Evolutionary conservation across 2,888 invertebrate species (phyloP), one percentile per base, ranked within the genome.

Genomic region (Aspidiotus rigidus): DNA sequence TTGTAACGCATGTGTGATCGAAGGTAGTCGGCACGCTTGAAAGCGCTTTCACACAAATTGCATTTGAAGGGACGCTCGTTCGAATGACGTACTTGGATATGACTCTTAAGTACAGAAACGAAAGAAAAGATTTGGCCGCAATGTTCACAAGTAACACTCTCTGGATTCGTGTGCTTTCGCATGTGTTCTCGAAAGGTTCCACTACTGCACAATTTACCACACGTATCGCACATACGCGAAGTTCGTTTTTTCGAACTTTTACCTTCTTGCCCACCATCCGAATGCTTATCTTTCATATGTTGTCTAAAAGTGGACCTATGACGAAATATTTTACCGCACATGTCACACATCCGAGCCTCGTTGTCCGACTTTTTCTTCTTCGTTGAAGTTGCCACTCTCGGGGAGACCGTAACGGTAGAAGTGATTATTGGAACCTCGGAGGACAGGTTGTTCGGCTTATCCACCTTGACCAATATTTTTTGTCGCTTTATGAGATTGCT

Each of bases 1-100:
- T 67, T 67, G 49, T 67, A 60, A 16, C 67, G 49, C n/a, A 67
- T 28, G 9, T 67, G 67, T n/a, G 67, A 44, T 28, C 67, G 44
- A 8, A 67, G 40, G 40, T 67, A 67, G 42, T 67, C 67, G 11
- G 53, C 67, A 42, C 67, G 44, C 53, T 67, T 67, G 40, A 67
- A 67, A 7, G n/a, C 40, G 9, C 49, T 15, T 17, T 44, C 49
- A 15, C 67, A 67, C n/a, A 67, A 7, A 10, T 16, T 39, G 28
- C 67, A 67, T 9, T n/a, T 7, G 60, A 49, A 60, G 1, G 67
- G 67, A 16, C 44, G 41, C 15, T 40, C 60, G 9, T 44, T 57
- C 9, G 53, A 49, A 28, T 67, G 67, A n/a, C 67, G 53, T 17
- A 67, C 67, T 5, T 11, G 15, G 0, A 67, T 60, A 16, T 67